Evolutionary conservation across 2,113 vertebrate species (phyloP).

Genomic region (Scatophagus argus): DNA sequence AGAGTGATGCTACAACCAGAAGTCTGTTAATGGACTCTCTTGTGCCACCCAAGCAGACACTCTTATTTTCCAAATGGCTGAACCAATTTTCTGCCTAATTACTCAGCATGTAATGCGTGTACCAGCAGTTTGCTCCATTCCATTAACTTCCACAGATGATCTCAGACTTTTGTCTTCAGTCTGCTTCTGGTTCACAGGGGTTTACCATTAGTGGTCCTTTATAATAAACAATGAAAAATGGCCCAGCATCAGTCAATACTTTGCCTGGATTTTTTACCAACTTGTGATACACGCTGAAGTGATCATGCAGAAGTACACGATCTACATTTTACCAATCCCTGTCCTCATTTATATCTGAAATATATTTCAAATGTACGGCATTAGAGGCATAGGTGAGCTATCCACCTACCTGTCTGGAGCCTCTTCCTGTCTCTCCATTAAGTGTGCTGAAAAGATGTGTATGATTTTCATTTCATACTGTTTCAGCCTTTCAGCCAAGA

Average conservation of each 20-base stretch:
- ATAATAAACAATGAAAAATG: conserved; percentile 70
- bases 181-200: conserved; percentile 50
- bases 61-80: conserved; percentile 83
- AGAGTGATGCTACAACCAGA: conserved; percentile 53
- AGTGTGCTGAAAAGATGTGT: background rate
- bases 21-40: conserved; percentile 75
- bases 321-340: background rate
- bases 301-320: conserved; percentile 8
- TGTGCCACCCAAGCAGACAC: conserved; percentile 70
- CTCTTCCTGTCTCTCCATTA: conserved; percentile 5
- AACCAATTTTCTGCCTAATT: conserved; percentile 83
- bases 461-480: background rate
- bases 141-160: conserved; percentile 72
- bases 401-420: background rate
- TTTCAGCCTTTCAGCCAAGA: background rate
- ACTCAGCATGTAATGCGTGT: conserved; percentile 78
- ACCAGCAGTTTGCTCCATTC: conserved; percentile 75
- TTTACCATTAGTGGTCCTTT: conserved; percentile 58
- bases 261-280: conserved; percentile 22
- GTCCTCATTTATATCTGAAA: background rate
- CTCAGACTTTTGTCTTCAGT: conserved; percentile 63
- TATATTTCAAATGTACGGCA: background rate
- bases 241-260: conserved; percentile 26
- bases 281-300: conserved; percentile 18
- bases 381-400: background rate